Evolutionary conservation across 2,797 vertebrate genomes (phyloP), one percentile per base, ranked within the genome.

Genomic region (Spinus pinus): DNA sequence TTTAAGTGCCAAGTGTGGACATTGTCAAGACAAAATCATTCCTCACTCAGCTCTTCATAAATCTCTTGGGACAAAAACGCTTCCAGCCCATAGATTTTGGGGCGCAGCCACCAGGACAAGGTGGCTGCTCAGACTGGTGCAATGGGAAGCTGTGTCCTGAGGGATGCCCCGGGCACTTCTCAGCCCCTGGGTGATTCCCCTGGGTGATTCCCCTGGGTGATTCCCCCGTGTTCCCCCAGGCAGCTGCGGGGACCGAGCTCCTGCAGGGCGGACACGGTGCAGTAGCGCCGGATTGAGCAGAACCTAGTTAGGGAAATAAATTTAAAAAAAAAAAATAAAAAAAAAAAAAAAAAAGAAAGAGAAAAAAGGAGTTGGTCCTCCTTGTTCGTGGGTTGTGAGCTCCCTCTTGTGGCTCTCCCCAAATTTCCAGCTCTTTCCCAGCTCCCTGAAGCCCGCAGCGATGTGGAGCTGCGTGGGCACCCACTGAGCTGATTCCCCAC

Each of bases 371-470:
- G 4, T 14, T 35, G 27, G 2, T 85, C 23, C 50, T 47, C 35
- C 44, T 81, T 41, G 95, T 97, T 94, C 27, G 86, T 61, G 83
- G 21, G 96, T 69, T 66, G 78, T 46, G 75, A 83, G 97, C 88
- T 88, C 98, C 97, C 98, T 97, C 98, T 94, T 67, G 97, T 97
- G 98, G 97, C 37, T 7, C 24, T 60, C 9, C 7, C 5, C 2
- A 18, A 75, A 54, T 69, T 73, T 66, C 82, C 93, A 84, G 42
- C 67, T 13, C 0, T 54, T 85, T 27, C 0, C 19, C 47, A 21
- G 54, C 74, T n/a, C 9, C 13, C 37, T 15, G 42, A 10, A 71
- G 41, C 47, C 39, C 3, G 9, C 5, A 1, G 44, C 9, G 1
- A 1, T 1, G 31, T 3, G 2, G 28, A 21, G 13, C 53, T 1